These are phyloP conservation scores for Hyles vespertilio DNA, from an alignment of 1,140 invertebrate species.

Conservation along the genomic window DNA sequence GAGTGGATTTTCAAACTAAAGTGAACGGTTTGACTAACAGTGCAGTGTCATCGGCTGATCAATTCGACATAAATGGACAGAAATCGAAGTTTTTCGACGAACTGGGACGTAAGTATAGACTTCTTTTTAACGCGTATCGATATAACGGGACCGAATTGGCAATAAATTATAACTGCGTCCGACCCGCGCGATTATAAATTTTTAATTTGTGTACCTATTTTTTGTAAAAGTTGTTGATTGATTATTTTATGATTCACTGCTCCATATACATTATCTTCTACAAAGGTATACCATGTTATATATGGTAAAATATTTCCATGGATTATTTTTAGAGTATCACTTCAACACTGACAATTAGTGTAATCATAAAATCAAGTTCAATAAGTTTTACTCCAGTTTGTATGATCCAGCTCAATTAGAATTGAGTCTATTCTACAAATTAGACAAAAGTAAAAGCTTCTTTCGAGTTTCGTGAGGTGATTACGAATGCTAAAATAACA, in stretches of 20 bases:
- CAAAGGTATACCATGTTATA: no score
- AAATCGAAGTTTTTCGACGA: slow-evolving; percentile 60
- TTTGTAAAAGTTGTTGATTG: neutral
- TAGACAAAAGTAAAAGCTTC: no score
- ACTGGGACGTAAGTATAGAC: slow-evolving; percentile 52
- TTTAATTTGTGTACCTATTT: neutral
- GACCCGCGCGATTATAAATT: neutral
- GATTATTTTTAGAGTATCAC: no score
- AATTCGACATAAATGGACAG: slow-evolving; percentile 13
- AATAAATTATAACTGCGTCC: neutral
- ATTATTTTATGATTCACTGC: neutral
- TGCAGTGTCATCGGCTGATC: slow-evolving; percentile 5
- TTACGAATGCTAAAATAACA: no score
- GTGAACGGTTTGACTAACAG: slow-evolving; percentile 21
- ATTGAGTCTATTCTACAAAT: no score
- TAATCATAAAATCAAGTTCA: no score
- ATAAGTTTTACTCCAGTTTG: no score
- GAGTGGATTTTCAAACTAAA: slow-evolving; percentile 26
- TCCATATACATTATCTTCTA: neutral
- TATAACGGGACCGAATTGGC: neutral
- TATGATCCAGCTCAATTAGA: no score
- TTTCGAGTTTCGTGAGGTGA: no score
- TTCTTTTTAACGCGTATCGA: neutral
- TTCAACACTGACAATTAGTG: no score
- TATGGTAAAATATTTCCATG: no score